Evolutionary conservation across 2,113 vertebrate genomes (phyloP).

Genomic region (Ctenomys sociabilis): DNA sequence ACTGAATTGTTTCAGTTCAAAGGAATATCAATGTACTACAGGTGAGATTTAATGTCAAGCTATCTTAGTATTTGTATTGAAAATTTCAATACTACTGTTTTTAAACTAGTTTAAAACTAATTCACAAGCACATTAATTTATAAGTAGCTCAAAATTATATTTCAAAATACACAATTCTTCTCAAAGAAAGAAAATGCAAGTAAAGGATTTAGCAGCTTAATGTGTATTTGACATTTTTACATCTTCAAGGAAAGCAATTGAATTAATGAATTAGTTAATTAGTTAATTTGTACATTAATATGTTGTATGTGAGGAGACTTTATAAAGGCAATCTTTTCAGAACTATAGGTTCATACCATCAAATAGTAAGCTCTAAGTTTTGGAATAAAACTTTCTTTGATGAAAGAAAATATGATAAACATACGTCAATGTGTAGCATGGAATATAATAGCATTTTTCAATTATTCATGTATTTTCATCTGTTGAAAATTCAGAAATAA

Average conservation of each 20-base stretch:
- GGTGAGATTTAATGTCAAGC: neutral
- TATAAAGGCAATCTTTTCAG: constrained; percentile 3
- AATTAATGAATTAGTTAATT: constrained; percentile 24
- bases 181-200: neutral
- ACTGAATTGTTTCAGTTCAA: neutral
- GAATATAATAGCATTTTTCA: neutral
- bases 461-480: constrained; percentile 41
- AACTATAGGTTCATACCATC: neutral
- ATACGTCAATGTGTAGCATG: neutral
- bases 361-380: neutral
- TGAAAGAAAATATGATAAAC: constrained; percentile 14
- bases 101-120: neutral
- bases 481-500: neutral
- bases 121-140: constrained; percentile 5
- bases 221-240: neutral
- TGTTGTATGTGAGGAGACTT: neutral
- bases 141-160: neutral
- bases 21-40: neutral
- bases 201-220: neutral
- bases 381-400: neutral
- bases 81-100: neutral
- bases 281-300: constrained; percentile 13
- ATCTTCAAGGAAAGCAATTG: neutral
- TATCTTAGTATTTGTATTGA: neutral
- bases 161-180: neutral